Evolutionary conservation across 2,113 vertebrate genomes (phyloP).

Genomic region (Meleagris gallopavo): DNA sequence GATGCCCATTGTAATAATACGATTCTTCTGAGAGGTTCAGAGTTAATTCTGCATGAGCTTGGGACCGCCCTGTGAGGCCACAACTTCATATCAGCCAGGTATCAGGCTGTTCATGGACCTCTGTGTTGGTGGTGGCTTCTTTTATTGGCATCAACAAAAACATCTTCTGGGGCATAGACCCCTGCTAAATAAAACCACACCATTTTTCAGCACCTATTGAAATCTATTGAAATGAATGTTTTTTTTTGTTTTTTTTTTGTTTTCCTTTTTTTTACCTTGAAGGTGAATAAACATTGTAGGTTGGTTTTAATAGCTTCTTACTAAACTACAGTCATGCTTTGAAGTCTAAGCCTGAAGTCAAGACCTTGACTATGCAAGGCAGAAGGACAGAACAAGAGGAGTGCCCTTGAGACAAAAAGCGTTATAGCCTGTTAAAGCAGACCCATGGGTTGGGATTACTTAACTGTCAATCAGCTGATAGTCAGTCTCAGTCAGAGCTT

Average conservation of each 20-base stretch:
- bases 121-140: not conserved
- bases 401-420: not conserved
- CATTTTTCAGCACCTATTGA: not conserved
- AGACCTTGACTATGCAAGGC: not conserved
- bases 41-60: not conserved
- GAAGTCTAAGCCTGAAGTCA: not conserved
- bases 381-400: not conserved
- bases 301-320: not conserved
- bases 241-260: not conserved
- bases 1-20: not conserved
- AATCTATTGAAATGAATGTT: not conserved
- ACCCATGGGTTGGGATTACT: not conserved
- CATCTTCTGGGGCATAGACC: not conserved
- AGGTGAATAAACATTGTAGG: not conserved
- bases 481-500: not conserved
- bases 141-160: not conserved
- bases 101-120: rapidly evolving
- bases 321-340: not conserved
- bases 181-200: not conserved
- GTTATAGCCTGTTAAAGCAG: not conserved
- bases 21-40: not conserved
- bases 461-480: not conserved
- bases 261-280: not conserved
- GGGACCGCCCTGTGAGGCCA: not conserved
- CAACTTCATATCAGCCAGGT: not conserved